Evolutionary conservation across 2,888 invertebrate genomes (phyloP).

Genomic region (Macrosiphum euphorbiae): DNA sequence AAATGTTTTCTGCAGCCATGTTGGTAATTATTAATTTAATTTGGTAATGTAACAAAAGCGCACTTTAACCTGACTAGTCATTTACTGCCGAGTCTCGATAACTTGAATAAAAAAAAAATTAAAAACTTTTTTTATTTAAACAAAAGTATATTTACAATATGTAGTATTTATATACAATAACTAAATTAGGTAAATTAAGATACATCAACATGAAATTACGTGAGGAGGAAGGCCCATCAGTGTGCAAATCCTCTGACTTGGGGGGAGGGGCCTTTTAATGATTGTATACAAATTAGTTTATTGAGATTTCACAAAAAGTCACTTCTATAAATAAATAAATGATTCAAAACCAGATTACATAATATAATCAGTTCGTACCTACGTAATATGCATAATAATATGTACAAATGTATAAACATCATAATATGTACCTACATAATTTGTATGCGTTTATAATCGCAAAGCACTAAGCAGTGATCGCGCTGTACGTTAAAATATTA

Average conservation of each 20-base stretch:
- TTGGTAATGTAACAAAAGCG: background rate
- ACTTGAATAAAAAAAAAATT: background rate
- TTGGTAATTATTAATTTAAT: no score
- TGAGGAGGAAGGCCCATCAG: no score
- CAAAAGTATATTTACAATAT: no score
- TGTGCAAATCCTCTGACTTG: no score
- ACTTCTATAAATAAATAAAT: background rate
- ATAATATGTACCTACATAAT: background rate
- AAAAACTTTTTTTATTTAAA: no score
- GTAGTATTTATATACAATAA: no score
- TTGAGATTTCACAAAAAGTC: background rate
- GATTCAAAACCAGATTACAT: background rate
- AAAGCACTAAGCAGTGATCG: background rate
- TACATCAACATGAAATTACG: no score
- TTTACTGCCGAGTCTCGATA: background rate
- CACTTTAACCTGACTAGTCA: background rate
- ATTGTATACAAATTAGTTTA: background rate
- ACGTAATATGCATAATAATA: background rate
- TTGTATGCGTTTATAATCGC: background rate
- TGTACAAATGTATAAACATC: background rate
- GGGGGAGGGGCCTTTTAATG: background rate
- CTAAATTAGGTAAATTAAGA: no score
- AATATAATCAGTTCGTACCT: background rate
- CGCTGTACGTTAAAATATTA: background rate
- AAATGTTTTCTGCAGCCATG: background rate